These are phyloP conservation scores for Semicossyphus pulcher DNA, from an alignment of 2,113 vertebrate species.

Conservation along the genomic window DNA sequence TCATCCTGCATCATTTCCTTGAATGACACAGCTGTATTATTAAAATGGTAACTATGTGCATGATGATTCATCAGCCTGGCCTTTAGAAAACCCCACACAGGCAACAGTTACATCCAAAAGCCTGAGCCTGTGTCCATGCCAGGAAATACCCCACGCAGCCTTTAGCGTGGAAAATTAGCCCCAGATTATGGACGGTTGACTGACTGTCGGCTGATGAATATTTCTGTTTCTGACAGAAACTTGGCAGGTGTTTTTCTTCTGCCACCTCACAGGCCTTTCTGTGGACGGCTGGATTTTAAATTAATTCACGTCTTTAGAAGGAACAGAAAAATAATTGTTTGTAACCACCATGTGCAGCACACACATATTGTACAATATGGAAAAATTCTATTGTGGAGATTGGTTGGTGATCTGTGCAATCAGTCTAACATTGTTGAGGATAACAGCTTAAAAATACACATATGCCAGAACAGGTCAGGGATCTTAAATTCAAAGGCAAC, in stretches of 20 bases:
- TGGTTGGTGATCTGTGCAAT: background rate
- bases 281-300: background rate
- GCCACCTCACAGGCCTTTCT: background rate
- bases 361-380: background rate
- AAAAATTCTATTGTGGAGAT: background rate
- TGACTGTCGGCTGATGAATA: constrained; percentile 11
- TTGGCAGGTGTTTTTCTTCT: constrained; percentile 2
- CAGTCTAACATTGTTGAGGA: background rate
- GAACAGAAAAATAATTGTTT: background rate
- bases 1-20: constrained; percentile 1
- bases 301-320: no score
- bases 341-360: background rate
- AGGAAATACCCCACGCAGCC: constrained; percentile 41
- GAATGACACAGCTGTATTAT: constrained; percentile 25
- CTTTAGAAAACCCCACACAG: constrained; percentile 45
- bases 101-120: constrained; percentile 8
- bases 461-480: background rate
- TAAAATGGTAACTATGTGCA: constrained; percentile 5
- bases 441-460: background rate
- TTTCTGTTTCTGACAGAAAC: constrained; percentile 38
- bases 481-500: background rate
- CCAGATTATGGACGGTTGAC: constrained; percentile 4
- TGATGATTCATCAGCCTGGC: constrained; percentile 40
- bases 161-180: constrained; percentile 26
- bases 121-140: background rate